Evolutionary conservation across 2,888 invertebrate species (phyloP), one percentile per base, ranked within the genome.

Genomic region (Lepidochrysops patricia): DNA sequence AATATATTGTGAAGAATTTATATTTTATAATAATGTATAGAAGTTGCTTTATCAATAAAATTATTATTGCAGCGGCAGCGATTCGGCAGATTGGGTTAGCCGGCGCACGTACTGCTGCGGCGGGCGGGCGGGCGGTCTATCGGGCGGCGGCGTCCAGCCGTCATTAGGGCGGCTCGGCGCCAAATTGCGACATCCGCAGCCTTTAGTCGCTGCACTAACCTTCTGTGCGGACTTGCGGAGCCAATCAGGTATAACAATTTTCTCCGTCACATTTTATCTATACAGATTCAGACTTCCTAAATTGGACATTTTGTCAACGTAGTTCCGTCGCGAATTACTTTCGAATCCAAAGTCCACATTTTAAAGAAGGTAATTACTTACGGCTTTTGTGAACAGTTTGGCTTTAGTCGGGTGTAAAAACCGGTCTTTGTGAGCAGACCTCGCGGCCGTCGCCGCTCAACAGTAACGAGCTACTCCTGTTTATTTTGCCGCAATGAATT

Each of bases 401-500:
- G 29, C 12, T 54, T 54, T 54, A 54, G 52, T 52, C 52, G 54
- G 29, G 54, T 29, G 54, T 54, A 54, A 54, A 54, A 32, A 15
- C 32, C 54, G 9, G 54, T 54, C 54, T 32, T 54, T 54, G 54
- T 54, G 29, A 54, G 54, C 54, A 54, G 12, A 32, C 54, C 54
- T 54, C 15, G 54, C 54, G 54, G 54, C 32, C 54, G 27, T 29
- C 19, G 54, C 13, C 32, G 54, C n/a, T 27, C 64, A 64, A 61
- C 76, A 72, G 75, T 76, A 82, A 80, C 82, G 80, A 82, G 82
- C 79, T 76, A 80, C 83, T 83, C 74, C 71, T 86, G 84, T 87
- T 86, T 88, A 87, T 84, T 83, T 86, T 83, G 79, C 84, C 82
- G 83, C 87, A 84, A 87, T 84, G 84, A 85, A 85, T 84, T 84